These are phyloP conservation scores for Xyliphius kryptos DNA, from an alignment of 2,113 vertebrate species.

Conservation along the genomic window DNA sequence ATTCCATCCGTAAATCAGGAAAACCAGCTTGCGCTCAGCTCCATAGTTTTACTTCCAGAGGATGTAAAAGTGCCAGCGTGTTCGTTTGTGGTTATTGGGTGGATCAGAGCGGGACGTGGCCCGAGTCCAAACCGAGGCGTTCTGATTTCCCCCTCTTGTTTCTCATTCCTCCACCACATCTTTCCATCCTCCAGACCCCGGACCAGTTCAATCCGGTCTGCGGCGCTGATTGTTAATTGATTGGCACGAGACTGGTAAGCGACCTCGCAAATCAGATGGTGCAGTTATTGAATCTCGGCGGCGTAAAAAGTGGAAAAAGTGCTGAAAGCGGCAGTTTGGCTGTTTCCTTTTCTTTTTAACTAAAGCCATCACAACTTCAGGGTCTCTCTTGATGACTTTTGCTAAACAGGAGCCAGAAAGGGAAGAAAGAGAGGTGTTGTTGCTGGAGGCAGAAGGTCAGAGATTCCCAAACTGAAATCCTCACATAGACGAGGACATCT, in stretches of 20 bases:
- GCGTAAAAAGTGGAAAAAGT: no score
- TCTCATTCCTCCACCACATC: constrained; percentile 28
- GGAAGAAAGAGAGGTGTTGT: neutral
- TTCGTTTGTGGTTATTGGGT: constrained; percentile 57
- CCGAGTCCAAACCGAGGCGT: constrained; percentile 23
- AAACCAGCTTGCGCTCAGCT: constrained; percentile 22
- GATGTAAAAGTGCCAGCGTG: constrained; percentile 46
- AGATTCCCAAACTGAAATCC: constrained; percentile 34
- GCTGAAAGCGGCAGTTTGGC: neutral
- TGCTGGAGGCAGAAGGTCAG: constrained; percentile 23
- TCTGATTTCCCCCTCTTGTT: constrained; percentile 32
- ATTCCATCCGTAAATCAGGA: constrained; percentile 52
- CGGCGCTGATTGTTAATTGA: neutral
- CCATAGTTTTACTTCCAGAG: constrained; percentile 37
- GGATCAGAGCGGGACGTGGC: constrained; percentile 37
- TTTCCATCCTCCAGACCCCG: constrained; percentile 18
- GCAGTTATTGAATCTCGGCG: no score
- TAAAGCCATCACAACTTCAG: constrained; percentile 7
- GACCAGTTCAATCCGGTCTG: constrained; percentile 9
- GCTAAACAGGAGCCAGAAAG: neutral
- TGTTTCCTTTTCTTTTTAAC: neutral
- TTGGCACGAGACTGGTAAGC: neutral
- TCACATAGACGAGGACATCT: constrained; percentile 44
- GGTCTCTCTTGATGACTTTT: constrained; percentile 7
- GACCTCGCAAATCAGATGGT: neutral